Conservation (phyloP, 1,140 invertebrate species). For the Eueides isabella region DNA sequence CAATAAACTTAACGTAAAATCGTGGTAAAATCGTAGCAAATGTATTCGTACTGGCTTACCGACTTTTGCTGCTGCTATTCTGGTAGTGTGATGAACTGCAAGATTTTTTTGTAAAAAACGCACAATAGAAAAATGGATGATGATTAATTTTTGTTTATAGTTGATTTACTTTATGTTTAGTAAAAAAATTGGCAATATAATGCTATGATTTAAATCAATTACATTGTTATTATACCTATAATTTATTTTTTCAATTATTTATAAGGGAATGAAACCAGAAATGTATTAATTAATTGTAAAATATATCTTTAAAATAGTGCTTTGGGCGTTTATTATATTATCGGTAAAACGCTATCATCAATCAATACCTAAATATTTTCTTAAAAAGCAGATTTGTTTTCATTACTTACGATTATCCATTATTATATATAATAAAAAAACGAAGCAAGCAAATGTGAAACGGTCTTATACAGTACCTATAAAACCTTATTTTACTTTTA, state of each 20-base stretch:
- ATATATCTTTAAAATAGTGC: not conserved
- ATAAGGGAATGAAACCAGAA: not conserved
- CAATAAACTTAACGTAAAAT: conserved; percentile 39
- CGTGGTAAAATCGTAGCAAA: conserved; percentile 43
- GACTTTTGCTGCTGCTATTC: conserved; percentile 22
- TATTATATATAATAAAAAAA: not conserved
- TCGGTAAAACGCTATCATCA: not conserved
- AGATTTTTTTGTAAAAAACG: conserved; percentile 15
- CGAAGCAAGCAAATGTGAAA: not conserved
- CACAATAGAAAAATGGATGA: not conserved
- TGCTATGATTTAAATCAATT: no score
- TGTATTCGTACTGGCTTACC: conserved; percentile 37
- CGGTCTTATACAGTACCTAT: not conserved
- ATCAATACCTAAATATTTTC: not conserved
- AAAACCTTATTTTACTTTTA: conserved; percentile 3
- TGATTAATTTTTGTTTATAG: not conserved
- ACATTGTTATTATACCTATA: no score
- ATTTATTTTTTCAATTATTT: not conserved
- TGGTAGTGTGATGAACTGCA: conserved; percentile 36
- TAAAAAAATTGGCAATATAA: not conserved
- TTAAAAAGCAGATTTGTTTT: not conserved
- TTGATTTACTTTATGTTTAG: not conserved
- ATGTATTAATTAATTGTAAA: not conserved
- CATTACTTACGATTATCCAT: not conserved
- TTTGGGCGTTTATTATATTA: not conserved